Evolutionary conservation across 2,888 invertebrate genomes (phyloP).

Genomic region (Copidosoma aretas): DNA sequence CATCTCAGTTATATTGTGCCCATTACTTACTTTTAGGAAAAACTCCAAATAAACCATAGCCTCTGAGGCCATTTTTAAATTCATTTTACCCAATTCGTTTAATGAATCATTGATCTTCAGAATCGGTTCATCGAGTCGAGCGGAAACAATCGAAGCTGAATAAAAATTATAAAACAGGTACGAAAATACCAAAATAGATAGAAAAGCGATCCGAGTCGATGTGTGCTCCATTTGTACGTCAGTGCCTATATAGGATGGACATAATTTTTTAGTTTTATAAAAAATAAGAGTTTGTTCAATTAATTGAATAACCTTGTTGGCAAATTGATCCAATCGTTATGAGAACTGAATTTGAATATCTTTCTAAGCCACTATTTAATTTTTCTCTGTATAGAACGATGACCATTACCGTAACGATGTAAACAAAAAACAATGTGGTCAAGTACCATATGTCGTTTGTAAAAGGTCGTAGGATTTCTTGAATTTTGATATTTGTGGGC

Average conservation of each 20-base stretch:
- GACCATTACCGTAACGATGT: conserved; percentile 17
- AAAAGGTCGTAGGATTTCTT: conserved; percentile 47
- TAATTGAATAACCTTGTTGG: conserved; percentile 53
- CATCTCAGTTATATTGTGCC: too few species aligned
- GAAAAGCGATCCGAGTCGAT: conserved; percentile 51
- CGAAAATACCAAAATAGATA: conserved; percentile 51
- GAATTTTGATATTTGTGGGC: conserved; percentile 41
- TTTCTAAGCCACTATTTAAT: conserved; percentile 19
- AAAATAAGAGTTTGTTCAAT: conserved; percentile 33
- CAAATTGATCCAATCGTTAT: conserved; percentile 46
- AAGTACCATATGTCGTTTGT: conserved; percentile 45
- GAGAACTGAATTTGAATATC: conserved; percentile 39
- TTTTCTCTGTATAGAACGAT: conserved; percentile 42
- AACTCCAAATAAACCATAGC: conserved; percentile 50
- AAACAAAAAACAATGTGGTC: conserved; percentile 30
- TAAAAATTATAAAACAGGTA: conserved; percentile 56
- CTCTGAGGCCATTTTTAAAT: conserved; percentile 51
- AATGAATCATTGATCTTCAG: conserved; percentile 57
- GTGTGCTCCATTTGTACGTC: conserved; percentile 46
- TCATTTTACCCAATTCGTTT: conserved; percentile 48
- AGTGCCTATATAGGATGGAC: conserved; percentile 45
- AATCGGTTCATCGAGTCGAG: conserved; percentile 52
- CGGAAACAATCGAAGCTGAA: conserved; percentile 54
- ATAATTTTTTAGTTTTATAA: background rate
- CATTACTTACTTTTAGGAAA: conserved; percentile 37